Evolutionary conservation across 2,113 vertebrate species (phyloP).

Genomic region (Pycnonotus jocosus): DNA sequence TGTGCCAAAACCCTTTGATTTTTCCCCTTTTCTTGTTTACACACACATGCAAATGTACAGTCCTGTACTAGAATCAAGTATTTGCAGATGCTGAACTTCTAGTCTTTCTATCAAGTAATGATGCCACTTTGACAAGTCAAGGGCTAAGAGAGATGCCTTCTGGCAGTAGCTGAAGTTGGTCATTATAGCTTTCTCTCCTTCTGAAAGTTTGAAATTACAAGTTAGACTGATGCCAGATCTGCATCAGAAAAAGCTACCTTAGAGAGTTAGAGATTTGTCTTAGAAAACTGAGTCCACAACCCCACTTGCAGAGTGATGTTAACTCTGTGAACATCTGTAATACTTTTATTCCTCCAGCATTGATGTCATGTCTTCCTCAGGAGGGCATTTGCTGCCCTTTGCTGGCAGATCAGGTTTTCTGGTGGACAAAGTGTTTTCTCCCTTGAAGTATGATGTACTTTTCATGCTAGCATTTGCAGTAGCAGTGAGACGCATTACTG

Average conservation of each 20-base stretch:
- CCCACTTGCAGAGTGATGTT: background rate
- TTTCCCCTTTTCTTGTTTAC: background rate
- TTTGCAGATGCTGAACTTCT: background rate
- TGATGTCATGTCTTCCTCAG: background rate
- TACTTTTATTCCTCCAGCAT: background rate
- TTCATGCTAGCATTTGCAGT: background rate
- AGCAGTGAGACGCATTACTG: background rate
- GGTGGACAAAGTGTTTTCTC: background rate
- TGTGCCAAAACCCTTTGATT: background rate
- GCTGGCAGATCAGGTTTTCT: background rate
- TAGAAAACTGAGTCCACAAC: background rate
- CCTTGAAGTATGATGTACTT: background rate
- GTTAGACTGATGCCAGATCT: background rate
- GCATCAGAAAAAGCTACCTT: background rate
- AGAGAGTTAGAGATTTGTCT: background rate
- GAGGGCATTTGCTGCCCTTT: background rate
- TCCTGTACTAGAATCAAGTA: background rate
- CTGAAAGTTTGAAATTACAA: background rate
- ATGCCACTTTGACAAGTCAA: background rate
- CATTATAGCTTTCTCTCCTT: background rate
- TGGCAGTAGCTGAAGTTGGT: background rate
- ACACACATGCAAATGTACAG: rapidly evolving
- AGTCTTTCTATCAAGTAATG: background rate
- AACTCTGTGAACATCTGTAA: no score
- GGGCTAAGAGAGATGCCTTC: background rate